phyloP scores from a whole-genome alignment of 2,888 invertebrate species.

The Bimastos eiseni region DNA sequence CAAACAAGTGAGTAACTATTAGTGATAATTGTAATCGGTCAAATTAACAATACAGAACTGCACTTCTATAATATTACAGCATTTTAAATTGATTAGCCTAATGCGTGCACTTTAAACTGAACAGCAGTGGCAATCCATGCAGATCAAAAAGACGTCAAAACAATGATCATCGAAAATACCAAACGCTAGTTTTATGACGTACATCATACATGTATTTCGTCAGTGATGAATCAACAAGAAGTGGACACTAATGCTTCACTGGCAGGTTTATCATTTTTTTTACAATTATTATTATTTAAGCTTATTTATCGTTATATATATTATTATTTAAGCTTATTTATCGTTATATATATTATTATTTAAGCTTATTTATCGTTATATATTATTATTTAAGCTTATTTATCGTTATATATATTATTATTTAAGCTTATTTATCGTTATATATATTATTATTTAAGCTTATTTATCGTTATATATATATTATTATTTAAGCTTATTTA shows the following conservation, averaged over 20 bases:
- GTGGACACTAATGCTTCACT: not conserved
- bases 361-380: no score
- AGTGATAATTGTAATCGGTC: no score
- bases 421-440: no score
- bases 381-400: no score
- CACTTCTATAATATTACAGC: no score
- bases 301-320: no score
- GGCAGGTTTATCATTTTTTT: not conserved
- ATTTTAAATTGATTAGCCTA: no score
- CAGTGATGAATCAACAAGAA: not conserved
- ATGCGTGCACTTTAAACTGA: not conserved
- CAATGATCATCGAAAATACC: constrained; percentile 1
- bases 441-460: no score
- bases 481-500: no score
- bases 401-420: no score
- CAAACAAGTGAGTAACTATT: not conserved
- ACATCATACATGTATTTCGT: no score
- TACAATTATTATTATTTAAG: not conserved
- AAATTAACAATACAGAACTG: not conserved
- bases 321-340: not conserved
- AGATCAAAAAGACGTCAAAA: not conserved
- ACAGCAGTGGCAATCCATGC: not conserved
- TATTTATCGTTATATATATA: no score
- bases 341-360: not conserved
- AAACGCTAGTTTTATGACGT: not conserved